Conservation (phyloP, 2,888 invertebrate genomes). For the Microctonus brassicae region DNA sequence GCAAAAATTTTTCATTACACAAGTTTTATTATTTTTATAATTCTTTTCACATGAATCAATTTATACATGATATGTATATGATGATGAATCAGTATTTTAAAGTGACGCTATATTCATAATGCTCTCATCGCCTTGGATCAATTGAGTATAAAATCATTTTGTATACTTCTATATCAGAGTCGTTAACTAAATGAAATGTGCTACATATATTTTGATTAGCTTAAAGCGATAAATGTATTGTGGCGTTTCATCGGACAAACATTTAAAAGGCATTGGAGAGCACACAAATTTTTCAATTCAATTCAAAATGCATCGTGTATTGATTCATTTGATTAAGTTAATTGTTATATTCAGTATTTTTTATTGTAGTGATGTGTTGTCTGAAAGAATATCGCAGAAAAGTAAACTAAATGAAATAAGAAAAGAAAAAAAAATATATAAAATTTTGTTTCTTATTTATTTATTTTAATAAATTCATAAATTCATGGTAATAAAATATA, state of each 20-base stretch:
- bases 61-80: neutral
- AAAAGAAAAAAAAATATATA: neutral
- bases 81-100: neutral
- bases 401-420: constrained; percentile 31
- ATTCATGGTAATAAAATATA: neutral
- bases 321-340: neutral
- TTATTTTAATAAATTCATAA: neutral
- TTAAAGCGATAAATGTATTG: neutral
- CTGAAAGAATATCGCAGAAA: constrained; percentile 13
- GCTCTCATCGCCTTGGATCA: neutral
- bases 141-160: neutral
- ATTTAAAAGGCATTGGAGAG: neutral
- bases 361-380: neutral
- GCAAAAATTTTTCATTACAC: neutral
- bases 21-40: neutral
- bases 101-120: neutral
- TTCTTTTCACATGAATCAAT: neutral
- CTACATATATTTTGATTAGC: neutral
- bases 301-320: neutral
- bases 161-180: neutral
- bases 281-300: neutral
- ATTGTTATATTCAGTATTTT: constrained; percentile 5
- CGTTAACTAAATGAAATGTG: neutral
- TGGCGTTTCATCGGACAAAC: neutral
- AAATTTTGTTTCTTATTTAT: no score